Conservation (phyloP, 2,888 invertebrate genomes). For the Mythimna ferrago region DNA sequence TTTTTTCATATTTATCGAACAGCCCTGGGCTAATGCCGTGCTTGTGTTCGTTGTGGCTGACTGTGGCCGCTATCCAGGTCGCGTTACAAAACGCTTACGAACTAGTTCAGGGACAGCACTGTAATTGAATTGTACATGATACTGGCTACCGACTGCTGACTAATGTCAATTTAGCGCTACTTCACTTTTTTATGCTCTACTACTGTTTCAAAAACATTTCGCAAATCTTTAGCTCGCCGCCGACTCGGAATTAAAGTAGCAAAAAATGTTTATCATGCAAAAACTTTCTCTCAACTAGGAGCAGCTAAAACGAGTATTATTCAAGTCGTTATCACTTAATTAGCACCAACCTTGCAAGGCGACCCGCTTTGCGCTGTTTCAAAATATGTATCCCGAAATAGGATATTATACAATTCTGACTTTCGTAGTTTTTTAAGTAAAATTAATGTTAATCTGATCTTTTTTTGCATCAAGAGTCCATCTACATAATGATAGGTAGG, state of each 20-base stretch:
- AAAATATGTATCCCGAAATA: conserved; percentile 35
- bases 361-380: conserved; percentile 31
- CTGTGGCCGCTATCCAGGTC: conserved; percentile 82
- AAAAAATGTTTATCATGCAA: conserved; percentile 29
- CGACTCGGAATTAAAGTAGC: conserved; percentile 14
- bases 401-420: conserved; percentile 51
- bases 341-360: conserved; percentile 59
- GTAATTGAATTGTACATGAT: conserved; percentile 82
- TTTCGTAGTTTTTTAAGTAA: conserved; percentile 35
- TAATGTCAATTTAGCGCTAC: conserved; percentile 60
- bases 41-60: conserved; percentile 61
- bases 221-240: conserved; percentile 12
- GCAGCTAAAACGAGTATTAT: conserved; percentile 38
- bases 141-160: conserved; percentile 67
- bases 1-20: conserved; percentile 19
- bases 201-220: conserved; percentile 28
- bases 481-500: conserved; percentile 71
- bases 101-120: conserved; percentile 86
- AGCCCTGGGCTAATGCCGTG: conserved; percentile 43
- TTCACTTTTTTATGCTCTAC: conserved; percentile 41
- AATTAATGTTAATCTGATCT: conserved; percentile 39
- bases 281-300: conserved; percentile 56
- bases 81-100: conserved; percentile 84
- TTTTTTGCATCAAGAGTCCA: conserved; percentile 48
- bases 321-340: conserved; percentile 46